Evolutionary conservation across 1,140 invertebrate genomes (phyloP), one percentile per base, ranked within the genome.

Genomic region (Charaxes varanes): DNA sequence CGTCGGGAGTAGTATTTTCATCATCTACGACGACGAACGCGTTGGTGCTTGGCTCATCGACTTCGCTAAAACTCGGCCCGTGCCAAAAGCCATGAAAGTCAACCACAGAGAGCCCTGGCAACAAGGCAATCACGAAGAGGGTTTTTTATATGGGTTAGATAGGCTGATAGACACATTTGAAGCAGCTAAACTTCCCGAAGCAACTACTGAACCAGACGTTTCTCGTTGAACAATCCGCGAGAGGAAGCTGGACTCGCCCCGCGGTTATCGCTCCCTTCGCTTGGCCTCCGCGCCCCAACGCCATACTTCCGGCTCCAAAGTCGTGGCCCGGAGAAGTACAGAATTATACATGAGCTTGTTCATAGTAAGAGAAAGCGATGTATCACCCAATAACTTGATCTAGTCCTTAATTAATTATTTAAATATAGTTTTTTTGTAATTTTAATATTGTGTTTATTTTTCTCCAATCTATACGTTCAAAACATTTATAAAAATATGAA

Each of bases 21-120:
- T 99, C 60, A 93, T 99, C 17, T 96, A 97, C 66, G 96, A 98
- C 72, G 88, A 92, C 42, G 88, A 89, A 34, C 90, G 91, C 51
- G 92, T 94, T 2, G 94, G 94, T 32, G 93, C 93, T 2, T 99
- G 96, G 96, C 86, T 99, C 44, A 99, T 99, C 38, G 97, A 99
- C 70, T 99, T 99, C 85, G 96, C 94, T 7, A 98, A 98, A 67
- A 97, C 94, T 0, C 86, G 90, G 7, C 86, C 87, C 27, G 80
- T 97, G 15, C 93, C 95, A 0, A 85, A 90, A 15, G 90, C 89
- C 6, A 55, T 90, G 6, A 85, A 68, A 31, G 87, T 97, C 2
- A 90, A 90, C 33, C 97, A 98, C 69, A 86, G 93, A 27, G 83
- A 76, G 6, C 76, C 86, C 14, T 98, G 97, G 97, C 66, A 87